Evolutionary conservation across 2,888 invertebrate genomes (phyloP).

Genomic region (Ectemnius cavifrons): DNA sequence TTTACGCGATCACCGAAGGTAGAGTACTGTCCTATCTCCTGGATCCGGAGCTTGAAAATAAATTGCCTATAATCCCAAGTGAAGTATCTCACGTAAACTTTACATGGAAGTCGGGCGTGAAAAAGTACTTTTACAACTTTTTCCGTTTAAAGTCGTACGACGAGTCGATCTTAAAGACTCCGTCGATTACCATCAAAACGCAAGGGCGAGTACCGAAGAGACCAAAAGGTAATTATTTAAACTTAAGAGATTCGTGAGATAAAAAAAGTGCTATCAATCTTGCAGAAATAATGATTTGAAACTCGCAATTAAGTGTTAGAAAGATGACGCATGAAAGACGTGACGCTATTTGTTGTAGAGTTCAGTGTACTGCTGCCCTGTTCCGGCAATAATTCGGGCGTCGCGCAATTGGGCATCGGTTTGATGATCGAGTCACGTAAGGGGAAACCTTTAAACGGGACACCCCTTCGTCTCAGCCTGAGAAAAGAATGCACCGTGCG

Average conservation of each 20-base stretch:
- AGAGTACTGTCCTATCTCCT: slow-evolving; percentile 90
- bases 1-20: slow-evolving; percentile 93
- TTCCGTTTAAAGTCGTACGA: slow-evolving; percentile 91
- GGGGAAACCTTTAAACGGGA: slow-evolving; percentile 90
- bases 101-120: slow-evolving; percentile 91
- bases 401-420: slow-evolving; percentile 92
- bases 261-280: too few relatives aligned
- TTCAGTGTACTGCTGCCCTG: slow-evolving; percentile 94
- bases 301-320: too few relatives aligned
- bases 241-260: not conserved
- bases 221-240: slow-evolving; percentile 84
- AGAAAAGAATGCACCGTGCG: slow-evolving; percentile 96
- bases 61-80: slow-evolving; percentile 93
- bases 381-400: slow-evolving; percentile 91
- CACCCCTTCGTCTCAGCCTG: slow-evolving; percentile 90
- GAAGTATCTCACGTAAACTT: slow-evolving; percentile 95
- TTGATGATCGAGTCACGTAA: slow-evolving; percentile 89
- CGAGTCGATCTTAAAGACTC: slow-evolving; percentile 89
- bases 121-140: slow-evolving; percentile 92
- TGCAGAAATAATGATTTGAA: too few relatives aligned
- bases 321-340: too few relatives aligned
- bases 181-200: slow-evolving; percentile 92
- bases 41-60: slow-evolving; percentile 93
- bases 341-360: slow-evolving; percentile 79
- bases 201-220: slow-evolving; percentile 91